A percentile compares a stretch with the other conserved stretches of the same genome.
Evolutionary conservation across 2,113 vertebrate genomes (phyloP).

Genomic region (Hiodon alosoides): DNA sequence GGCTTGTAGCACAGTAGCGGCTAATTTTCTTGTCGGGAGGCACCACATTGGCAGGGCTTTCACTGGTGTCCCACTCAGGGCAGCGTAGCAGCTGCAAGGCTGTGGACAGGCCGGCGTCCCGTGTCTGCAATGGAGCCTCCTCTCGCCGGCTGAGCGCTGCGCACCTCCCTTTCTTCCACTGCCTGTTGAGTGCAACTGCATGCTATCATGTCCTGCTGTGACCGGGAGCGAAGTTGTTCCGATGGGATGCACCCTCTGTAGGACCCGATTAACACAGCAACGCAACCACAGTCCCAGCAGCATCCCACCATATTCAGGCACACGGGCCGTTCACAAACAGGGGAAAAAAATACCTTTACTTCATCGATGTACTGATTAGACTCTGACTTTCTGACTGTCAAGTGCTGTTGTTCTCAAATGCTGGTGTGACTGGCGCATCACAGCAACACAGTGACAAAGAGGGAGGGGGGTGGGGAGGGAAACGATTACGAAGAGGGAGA

Average conservation of each 20-base stretch:
- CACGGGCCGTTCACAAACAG: background rate
- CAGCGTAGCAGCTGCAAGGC: no score
- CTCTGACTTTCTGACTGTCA: background rate
- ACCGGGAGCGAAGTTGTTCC: no score
- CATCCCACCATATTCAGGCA: background rate
- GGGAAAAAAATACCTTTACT: background rate
- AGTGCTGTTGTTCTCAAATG: background rate
- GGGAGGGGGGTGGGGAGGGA: background rate
- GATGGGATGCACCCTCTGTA: no score
- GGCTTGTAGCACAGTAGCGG: slow-evolving; percentile 7
- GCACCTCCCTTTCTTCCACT: no score
- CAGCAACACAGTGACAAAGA: background rate
- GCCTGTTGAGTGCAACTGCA: no score
- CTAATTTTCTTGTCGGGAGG: background rate
- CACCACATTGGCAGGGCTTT: background rate
- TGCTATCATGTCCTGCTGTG: no score
- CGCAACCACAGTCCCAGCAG: background rate
- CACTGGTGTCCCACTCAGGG: background rate
- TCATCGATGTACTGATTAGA: background rate
- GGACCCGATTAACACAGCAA: background rate
- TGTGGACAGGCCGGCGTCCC: background rate
- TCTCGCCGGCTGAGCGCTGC: no score
- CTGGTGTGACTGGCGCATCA: background rate
- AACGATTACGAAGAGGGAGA: background rate
- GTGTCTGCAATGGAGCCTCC: background rate